Conservation (phyloP, 2,888 invertebrate species). For the Caenorhabditis wallacei region DNA sequence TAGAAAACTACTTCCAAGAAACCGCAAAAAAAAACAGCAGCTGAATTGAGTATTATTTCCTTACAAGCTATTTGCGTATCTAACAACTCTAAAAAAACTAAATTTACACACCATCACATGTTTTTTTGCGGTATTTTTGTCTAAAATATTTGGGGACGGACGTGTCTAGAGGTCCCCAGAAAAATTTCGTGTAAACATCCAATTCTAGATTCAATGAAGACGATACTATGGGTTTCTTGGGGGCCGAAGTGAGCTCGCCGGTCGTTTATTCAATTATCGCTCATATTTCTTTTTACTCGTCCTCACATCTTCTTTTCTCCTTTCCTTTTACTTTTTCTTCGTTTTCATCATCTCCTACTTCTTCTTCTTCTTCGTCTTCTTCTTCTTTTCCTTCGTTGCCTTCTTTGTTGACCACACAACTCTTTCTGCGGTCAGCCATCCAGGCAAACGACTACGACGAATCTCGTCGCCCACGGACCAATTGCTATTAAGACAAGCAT, state of each 20-base stretch:
- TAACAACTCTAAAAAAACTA: neutral
- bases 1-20: too few relatives aligned
- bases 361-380: slow-evolving; percentile 25
- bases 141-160: neutral
- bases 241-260: slow-evolving; percentile 15
- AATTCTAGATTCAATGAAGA: neutral
- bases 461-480: slow-evolving; percentile 65
- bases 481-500: slow-evolving; percentile 65
- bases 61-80: neutral
- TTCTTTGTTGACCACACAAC: slow-evolving; percentile 38
- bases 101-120: slow-evolving; percentile 2
- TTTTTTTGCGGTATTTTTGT: neutral
- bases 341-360: slow-evolving; percentile 11
- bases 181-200: neutral
- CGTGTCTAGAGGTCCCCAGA: neutral
- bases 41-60: too few relatives aligned
- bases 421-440: slow-evolving; percentile 44
- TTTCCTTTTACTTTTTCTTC: slow-evolving; percentile 9
- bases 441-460: slow-evolving; percentile 34
- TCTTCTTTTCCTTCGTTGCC: slow-evolving; percentile 10
- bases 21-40: too few relatives aligned
- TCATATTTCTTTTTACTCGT: slow-evolving; percentile 43
- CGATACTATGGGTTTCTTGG: slow-evolving; percentile 6
- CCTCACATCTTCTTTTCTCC: slow-evolving; percentile 1
- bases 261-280: slow-evolving; percentile 62